Evolutionary conservation across 2,797 vertebrate species (phyloP).

Genomic region (Melanotaenia parkinsoni): DNA sequence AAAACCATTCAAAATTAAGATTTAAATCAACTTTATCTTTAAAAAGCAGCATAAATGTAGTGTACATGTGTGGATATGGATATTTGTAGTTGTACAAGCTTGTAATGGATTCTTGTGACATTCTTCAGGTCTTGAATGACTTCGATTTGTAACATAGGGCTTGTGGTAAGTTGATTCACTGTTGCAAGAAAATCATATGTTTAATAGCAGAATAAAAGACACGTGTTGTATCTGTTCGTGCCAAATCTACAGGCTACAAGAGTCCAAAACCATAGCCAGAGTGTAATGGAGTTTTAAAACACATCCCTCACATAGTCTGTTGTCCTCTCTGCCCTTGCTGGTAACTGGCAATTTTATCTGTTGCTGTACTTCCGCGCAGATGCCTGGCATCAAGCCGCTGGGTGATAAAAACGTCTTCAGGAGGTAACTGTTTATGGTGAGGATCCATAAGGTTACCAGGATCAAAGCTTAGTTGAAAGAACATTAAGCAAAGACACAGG

Average conservation of each 20-base stretch:
- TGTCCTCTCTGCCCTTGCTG: slow-evolving; percentile 64
- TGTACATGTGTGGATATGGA: background rate
- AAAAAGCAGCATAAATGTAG: slow-evolving; percentile 1
- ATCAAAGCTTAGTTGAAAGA: slow-evolving; percentile 80
- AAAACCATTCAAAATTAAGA: slow-evolving; percentile 1
- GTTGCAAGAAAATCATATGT: slow-evolving; percentile 11
- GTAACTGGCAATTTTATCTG: slow-evolving; percentile 72
- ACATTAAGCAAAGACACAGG: slow-evolving; percentile 70
- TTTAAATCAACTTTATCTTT: background rate
- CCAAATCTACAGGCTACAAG: slow-evolving; percentile 30
- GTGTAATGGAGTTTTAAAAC: slow-evolving; percentile 41
- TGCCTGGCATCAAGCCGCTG: slow-evolving; percentile 66
- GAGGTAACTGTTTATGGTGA: slow-evolving; percentile 80
- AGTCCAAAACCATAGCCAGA: slow-evolving; percentile 28
- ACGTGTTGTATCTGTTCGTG: slow-evolving; percentile 12
- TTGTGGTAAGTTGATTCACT: slow-evolving; percentile 35
- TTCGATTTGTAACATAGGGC: slow-evolving; percentile 45
- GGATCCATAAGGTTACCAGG: slow-evolving; percentile 75
- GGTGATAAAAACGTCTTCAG: slow-evolving; percentile 81
- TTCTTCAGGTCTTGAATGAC: slow-evolving; percentile 21
- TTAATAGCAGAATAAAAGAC: slow-evolving; percentile 24
- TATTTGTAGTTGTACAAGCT: slow-evolving; percentile 1
- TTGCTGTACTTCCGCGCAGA: slow-evolving; percentile 73
- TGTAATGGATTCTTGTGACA: slow-evolving; percentile 26
- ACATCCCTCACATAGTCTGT: slow-evolving; percentile 31